phyloP scores from a whole-genome alignment of 92 coral and sea anemone genomes.

The Phenganax subtilis region DNA sequence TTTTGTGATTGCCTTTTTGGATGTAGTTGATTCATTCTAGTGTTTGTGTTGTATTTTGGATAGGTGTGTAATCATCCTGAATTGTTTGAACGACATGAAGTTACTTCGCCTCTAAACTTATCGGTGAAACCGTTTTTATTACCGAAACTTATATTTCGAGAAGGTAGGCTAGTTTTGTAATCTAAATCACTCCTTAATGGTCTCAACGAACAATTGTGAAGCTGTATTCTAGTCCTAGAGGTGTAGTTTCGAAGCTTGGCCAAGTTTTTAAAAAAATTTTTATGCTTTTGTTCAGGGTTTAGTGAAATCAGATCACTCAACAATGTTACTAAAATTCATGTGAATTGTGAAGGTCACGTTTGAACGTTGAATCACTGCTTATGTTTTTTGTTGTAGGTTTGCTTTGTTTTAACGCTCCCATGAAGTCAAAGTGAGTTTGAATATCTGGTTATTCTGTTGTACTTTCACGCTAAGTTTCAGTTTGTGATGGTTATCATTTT shows the following conservation, averaged over 20 bases:
- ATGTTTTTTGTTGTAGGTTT: slow-evolving; percentile 1
- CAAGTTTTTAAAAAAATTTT: no score
- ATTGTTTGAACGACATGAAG: slow-evolving; percentile 92
- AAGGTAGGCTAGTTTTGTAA: slow-evolving; percentile 47
- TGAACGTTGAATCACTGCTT: background rate
- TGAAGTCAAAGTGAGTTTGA: slow-evolving; percentile 33
- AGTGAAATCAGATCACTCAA: no score
- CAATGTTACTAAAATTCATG: no score
- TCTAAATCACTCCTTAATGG: background rate
- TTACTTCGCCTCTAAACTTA: slow-evolving; percentile 72
- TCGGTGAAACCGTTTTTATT: slow-evolving; percentile 60
- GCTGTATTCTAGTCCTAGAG: no score
- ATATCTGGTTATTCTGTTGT: background rate
- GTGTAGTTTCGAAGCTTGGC: no score
- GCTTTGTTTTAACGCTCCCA: slow-evolving; percentile 28
- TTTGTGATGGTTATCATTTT: background rate
- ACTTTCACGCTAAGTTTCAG: background rate
- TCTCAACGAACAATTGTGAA: no score
- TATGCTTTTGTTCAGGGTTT: no score
- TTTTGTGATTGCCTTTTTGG: background rate
- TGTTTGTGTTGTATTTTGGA: background rate
- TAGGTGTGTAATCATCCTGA: slow-evolving; percentile 99
- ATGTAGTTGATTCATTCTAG: background rate
- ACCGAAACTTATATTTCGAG: slow-evolving; percentile 87
- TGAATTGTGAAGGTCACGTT: no score